Percentiles rank a stretch among this genome's conserved stretches.
Conservation (phyloP, 2,888 invertebrate genomes). For the Lasiommata megera region DNA sequence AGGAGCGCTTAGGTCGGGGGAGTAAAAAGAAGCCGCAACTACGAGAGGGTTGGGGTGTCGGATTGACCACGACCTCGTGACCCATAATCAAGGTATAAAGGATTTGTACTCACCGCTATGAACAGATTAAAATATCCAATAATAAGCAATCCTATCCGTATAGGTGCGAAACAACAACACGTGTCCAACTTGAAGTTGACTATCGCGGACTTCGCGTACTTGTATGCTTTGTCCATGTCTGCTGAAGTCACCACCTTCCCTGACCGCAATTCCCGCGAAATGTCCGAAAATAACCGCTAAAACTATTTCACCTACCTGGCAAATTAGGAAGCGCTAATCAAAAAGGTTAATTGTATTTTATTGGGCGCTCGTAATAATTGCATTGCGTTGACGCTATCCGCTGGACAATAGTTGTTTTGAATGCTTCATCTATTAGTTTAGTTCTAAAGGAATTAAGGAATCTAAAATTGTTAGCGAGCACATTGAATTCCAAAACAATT, state of each 20-base stretch:
- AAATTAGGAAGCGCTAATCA: conserved; percentile 65
- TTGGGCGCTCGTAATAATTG: conserved; percentile 25
- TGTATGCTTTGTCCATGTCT: conserved; percentile 48
- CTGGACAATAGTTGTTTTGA: background rate
- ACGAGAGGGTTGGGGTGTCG: too few relatives aligned
- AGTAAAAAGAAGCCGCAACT: too few relatives aligned
- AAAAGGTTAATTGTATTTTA: conserved; percentile 48
- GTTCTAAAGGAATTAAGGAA: too few relatives aligned
- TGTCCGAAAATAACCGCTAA: conserved; percentile 36
- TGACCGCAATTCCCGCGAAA: conserved; percentile 22
- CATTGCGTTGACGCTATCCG: background rate
- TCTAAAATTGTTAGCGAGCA: too few relatives aligned
- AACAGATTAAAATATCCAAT: conserved; percentile 53
- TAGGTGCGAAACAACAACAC: conserved; percentile 56
- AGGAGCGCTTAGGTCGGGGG: too few relatives aligned
- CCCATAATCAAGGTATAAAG: too few relatives aligned
- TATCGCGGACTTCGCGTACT: conserved; percentile 44
- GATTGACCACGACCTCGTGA: too few relatives aligned
- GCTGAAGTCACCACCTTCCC: conserved; percentile 9
- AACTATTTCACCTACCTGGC: conserved; percentile 33
- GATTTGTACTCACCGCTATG: conserved; percentile 48
- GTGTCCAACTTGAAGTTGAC: conserved; percentile 51
- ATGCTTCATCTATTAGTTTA: background rate
- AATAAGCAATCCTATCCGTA: conserved; percentile 52
- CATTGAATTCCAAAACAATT: too few relatives aligned